Base-by-base conservation (phyloP, 2,113 vertebrate genomes). In the Zeus faber region DNA sequence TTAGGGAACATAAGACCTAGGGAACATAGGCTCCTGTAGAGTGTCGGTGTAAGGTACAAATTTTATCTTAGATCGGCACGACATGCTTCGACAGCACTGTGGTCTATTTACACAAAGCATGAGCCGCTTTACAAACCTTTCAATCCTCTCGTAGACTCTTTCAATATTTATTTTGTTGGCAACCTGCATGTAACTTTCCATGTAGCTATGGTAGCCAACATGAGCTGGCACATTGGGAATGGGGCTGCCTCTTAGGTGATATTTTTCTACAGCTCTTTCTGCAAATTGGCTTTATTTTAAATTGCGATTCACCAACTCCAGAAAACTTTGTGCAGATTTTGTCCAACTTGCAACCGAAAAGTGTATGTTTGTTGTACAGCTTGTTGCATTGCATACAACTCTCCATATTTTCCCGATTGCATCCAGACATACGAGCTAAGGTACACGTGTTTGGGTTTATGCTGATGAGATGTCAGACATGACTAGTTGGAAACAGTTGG, bases 311-410 rank as follows among this genome's bases (percentile, higher is more conserved):
- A 23, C 50, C 50, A 31, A 53, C 17, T 53, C 8, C n/a, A 52
- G 49, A 21, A 8, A 47, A 47, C 8, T 25, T 13, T 48, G 31
- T 39, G 7, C 50, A 40, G 11, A 54, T 54, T 40, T 54, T 17
- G 35, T 54, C 51, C 21, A 54, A 54, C 21, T 54, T 39, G 21
- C 14, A 40, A 40, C 31, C 25, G 35, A 54, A 40, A 54, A 40
- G 11, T 13, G 21, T 6, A 40, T 24, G 11, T 46, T 54, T 40
- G 31, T 54, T 40, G 33, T 54, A 54, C 51, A 24, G 35, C 35
- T 25, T 41, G 13, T 41, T 54, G 24, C 18, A 24, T 41, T 33
- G 51, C 21, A 46, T 40, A 35, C 20, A 54, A 54, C 35, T 16
- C 33, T 25, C 35, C 50, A 53, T 53, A 40, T 40, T 40, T 27